Conservation (phyloP, 2,113 vertebrate species). For the Thalassarche chlororhynchos region DNA sequence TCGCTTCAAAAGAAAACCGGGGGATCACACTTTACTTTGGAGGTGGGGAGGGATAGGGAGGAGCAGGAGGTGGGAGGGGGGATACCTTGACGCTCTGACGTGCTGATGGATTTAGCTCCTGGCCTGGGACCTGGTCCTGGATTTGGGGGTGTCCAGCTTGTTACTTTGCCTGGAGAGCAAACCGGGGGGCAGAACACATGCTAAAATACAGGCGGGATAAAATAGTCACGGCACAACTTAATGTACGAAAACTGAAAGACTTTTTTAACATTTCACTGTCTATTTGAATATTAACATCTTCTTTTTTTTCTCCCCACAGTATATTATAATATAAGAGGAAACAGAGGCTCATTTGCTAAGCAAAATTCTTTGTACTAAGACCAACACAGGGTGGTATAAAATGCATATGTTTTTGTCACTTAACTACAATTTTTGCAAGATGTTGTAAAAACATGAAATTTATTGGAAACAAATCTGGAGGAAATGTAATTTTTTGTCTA, state of each 20-base stretch:
- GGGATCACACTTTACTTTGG: neutral
- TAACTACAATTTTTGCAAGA: neutral
- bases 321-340: neutral
- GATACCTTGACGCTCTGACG: fast-evolving
- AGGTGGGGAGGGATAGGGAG: neutral
- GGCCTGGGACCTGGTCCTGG: neutral
- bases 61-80: neutral
- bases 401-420: neutral
- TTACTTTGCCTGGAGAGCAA: neutral
- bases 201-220: neutral
- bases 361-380: neutral
- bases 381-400: neutral
- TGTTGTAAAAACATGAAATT: neutral
- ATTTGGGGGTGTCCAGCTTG: neutral
- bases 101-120: neutral
- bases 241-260: neutral
- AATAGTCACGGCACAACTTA: neutral
- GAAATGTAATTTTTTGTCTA: neutral
- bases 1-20: neutral
- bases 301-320: too few relatives aligned
- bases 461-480: neutral
- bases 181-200: neutral
- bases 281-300: neutral
- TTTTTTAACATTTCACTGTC: neutral
- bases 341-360: neutral